phyloP scores from a whole-genome alignment of 2,888 invertebrate genomes.

The Laothoe populi region DNA sequence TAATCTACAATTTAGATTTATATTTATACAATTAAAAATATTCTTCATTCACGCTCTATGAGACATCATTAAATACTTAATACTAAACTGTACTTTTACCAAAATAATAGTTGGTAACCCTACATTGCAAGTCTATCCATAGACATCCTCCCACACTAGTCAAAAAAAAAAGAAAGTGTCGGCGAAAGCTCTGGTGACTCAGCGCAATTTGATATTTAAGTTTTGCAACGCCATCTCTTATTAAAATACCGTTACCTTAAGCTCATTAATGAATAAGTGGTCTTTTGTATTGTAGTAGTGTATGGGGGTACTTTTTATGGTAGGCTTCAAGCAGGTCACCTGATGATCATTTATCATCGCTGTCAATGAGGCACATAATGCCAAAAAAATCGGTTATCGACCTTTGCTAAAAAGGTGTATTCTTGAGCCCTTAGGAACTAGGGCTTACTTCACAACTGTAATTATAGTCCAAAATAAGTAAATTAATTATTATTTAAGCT shows the following conservation, averaged over 20 bases:
- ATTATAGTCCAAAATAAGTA: too few relatives aligned
- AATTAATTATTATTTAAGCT: too few relatives aligned
- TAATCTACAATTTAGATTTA: too few relatives aligned
- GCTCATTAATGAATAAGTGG: not conserved
- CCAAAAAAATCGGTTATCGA: too few relatives aligned
- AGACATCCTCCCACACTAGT: conserved; percentile 26
- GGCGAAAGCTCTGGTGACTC: conserved; percentile 42
- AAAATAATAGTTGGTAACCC: conserved; percentile 5
- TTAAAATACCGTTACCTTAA: conserved; percentile 22
- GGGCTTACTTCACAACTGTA: too few relatives aligned
- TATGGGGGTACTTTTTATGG: not conserved
- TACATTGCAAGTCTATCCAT: conserved; percentile 1
- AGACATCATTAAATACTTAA: not conserved
- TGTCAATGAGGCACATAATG: too few relatives aligned
- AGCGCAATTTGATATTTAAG: conserved; percentile 28
- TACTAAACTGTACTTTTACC: not conserved
- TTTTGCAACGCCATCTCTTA: conserved; percentile 29
- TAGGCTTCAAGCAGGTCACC: not conserved
- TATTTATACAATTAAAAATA: too few relatives aligned
- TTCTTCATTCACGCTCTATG: too few relatives aligned
- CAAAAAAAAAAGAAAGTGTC: conserved; percentile 26
- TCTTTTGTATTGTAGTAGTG: not conserved
- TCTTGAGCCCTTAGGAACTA: too few relatives aligned
- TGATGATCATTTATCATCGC: too few relatives aligned
- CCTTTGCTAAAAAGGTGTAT: too few relatives aligned